Evolutionary conservation across 2,797 vertebrate genomes (phyloP).

Genomic region (Hydrophis major): DNA sequence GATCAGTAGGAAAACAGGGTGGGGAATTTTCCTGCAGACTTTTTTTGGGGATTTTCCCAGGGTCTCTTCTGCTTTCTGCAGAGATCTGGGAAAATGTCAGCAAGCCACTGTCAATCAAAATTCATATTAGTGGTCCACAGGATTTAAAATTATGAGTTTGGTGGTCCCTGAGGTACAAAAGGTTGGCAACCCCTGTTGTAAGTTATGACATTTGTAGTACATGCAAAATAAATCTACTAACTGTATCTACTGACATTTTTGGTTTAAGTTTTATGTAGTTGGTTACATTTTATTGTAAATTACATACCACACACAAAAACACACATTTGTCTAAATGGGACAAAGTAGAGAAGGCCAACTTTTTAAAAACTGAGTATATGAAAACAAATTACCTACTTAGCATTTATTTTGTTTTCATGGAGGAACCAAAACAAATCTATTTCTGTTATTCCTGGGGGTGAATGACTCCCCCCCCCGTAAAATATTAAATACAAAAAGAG

Average conservation of each 20-base stretch:
- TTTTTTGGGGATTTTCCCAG: too few species aligned
- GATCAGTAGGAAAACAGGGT: too few species aligned
- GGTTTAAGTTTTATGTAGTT: not conserved
- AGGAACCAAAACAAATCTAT: conserved; percentile 3
- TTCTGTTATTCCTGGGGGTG: not conserved
- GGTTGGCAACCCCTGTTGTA: too few species aligned
- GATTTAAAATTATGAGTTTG: too few species aligned
- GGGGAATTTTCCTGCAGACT: too few species aligned
- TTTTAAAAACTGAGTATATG: not conserved
- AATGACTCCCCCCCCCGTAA: not conserved
- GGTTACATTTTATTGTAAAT: not conserved
- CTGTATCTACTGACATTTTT: not conserved
- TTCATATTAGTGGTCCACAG: too few species aligned
- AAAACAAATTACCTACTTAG: not conserved
- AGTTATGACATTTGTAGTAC: not conserved
- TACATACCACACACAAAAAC: not conserved
- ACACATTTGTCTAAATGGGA: not conserved
- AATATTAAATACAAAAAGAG: conserved; percentile 13
- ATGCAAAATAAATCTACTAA: not conserved
- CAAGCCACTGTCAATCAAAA: too few species aligned
- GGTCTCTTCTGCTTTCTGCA: too few species aligned
- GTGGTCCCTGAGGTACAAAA: too few species aligned
- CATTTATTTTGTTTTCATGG: conserved; percentile 3
- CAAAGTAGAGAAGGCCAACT: not conserved
- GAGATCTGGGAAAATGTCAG: too few species aligned